Conservation (phyloP, 23 tunicate species). For the Halocynthia aurantium region DNA sequence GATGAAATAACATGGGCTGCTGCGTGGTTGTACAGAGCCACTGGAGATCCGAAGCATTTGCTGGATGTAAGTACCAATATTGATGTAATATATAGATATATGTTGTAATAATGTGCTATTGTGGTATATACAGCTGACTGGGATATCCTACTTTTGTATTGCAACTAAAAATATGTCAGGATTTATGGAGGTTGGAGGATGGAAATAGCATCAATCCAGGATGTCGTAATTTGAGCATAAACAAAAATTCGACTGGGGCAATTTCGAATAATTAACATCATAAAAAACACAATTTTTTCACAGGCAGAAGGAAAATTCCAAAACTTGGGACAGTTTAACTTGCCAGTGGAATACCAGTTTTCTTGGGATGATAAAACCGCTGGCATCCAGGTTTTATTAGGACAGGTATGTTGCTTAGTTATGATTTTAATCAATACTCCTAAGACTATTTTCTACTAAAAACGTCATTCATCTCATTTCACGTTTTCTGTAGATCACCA, state of each 20-base stretch:
- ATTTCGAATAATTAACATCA: background rate
- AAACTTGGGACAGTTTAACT: conserved; percentile 60
- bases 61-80: conserved; percentile 12
- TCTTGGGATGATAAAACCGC: conserved; percentile 93
- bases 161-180: no score
- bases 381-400: conserved; percentile 67
- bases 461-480: background rate
- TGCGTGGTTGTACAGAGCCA: conserved; percentile 90
- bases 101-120: background rate
- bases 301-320: conserved; percentile 76
- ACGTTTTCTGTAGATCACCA: conserved; percentile 1
- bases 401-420: conserved; percentile 48
- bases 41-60: conserved; percentile 49
- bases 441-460: no score
- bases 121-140: no score
- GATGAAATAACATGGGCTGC: conserved; percentile 78
- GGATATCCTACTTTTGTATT: no score
- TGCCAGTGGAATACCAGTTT: conserved; percentile 42
- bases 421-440: no score
- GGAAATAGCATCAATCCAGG: no score
- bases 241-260: no score
- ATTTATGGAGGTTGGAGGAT: no score
- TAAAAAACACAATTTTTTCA: background rate
- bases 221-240: no score
- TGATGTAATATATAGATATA: background rate